Base-by-base conservation (phyloP, 1,140 invertebrate species). In the Planococcus citri region DNA sequence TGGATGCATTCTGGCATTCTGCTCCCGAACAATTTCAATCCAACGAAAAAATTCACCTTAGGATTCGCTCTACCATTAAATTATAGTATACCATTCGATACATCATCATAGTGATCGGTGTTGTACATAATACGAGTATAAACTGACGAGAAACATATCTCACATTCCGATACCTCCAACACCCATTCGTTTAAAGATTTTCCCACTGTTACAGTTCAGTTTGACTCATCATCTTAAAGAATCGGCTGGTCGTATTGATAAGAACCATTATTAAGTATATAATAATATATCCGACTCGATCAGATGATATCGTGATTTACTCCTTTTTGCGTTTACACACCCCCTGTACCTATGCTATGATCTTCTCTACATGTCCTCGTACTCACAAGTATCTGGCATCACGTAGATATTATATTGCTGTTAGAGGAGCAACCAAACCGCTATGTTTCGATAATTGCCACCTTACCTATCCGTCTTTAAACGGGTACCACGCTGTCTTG, bases 401-500 rank as follows among this genome's bases (percentile, higher is more conserved):
- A n/a, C n/a, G n/a, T n/a, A n/a, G n/a, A n/a, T n/a, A n/a, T n/a
- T n/a, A n/a, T n/a, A n/a, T n/a, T n/a, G n/a, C n/a, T n/a, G n/a
- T n/a, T n/a, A n/a, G n/a, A n/a, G n/a, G n/a, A n/a, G n/a, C n/a
- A n/a, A n/a, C n/a, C 41, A 17, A 51, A 51, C 41, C 41, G 41
- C 41, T 51, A 51, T 14, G 2, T 33, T 33, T 20, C 17, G 17
- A 51, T 51, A 51, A 51, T 51, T 51, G 41, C 41, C 41, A 20
- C 41, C n/a, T 51, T 51, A 51, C 10, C 41, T 33, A 33, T 33
- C 3, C 29, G 4, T 33, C 29, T 3, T 3, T 12, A 14, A 10
- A 17, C 60, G 60, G 60, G 60, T 64, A 25, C 60, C 60, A 64
- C 60, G 60, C 60, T 25, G 60, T 64, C 60, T 64, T 64, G 22